A percentile compares a stretch with the other conserved stretches of the same genome.
Conservation (phyloP, 1,140 invertebrate species). For the Pseudomyrmex pallidus region DNA sequence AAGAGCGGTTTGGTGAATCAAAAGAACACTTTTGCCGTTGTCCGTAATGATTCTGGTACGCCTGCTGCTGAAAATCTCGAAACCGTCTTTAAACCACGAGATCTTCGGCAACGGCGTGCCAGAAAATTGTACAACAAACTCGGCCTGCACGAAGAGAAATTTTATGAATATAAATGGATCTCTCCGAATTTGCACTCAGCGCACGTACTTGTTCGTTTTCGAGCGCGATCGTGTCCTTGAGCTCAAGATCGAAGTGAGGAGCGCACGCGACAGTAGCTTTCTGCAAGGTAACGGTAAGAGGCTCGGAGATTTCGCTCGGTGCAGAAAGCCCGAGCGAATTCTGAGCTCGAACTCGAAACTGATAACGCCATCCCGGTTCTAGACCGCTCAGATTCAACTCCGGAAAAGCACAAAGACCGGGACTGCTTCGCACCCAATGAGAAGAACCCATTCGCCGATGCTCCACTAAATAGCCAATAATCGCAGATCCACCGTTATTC, state of each 20-base stretch:
- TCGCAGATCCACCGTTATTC: constrained; percentile 94
- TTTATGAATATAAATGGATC: background rate
- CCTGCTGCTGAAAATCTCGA: constrained; percentile 93
- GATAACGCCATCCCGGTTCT: constrained; percentile 94
- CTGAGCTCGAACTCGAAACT: constrained; percentile 94
- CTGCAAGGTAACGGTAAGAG: constrained; percentile 90
- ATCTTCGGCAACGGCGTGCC: constrained; percentile 94
- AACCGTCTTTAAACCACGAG: constrained; percentile 97
- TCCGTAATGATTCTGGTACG: constrained; percentile 92
- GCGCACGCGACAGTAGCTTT: constrained; percentile 86
- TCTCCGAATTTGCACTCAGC: background rate
- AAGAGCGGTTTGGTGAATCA: constrained; percentile 92
- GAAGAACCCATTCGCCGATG: constrained; percentile 91
- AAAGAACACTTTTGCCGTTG: constrained; percentile 90
- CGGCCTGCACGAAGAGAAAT: constrained; percentile 84
- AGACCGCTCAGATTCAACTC: constrained; percentile 91
- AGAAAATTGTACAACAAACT: constrained; percentile 92
- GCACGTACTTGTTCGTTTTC: constrained; percentile 90
- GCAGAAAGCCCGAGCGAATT: constrained; percentile 93
- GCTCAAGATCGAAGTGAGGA: constrained; percentile 89
- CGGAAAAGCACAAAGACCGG: constrained; percentile 88
- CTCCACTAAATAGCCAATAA: constrained; percentile 93
- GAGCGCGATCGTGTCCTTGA: constrained; percentile 88
- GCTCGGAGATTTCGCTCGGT: constrained; percentile 91
- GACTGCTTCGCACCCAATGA: constrained; percentile 91